Evolutionary conservation across 92 coral and sea anemone species (phyloP).

Genomic region (Porites rus): DNA sequence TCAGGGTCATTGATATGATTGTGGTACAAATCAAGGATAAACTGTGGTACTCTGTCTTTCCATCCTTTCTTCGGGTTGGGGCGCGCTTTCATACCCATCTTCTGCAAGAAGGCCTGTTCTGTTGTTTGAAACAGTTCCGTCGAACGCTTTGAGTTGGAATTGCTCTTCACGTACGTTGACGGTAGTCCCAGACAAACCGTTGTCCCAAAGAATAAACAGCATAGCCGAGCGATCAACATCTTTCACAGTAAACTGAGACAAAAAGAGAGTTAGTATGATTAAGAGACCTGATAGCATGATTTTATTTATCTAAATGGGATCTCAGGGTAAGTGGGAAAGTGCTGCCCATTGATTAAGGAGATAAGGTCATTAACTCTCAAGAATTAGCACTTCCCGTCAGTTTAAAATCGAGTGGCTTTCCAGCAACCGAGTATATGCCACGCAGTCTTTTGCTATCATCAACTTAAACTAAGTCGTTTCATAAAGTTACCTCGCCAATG

Average conservation of each 20-base stretch:
- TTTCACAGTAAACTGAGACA: constrained; percentile 60
- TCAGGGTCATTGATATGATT: constrained; percentile 84
- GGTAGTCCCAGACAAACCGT: constrained; percentile 55
- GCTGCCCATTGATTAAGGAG: constrained; percentile 17
- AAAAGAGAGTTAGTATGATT: constrained; percentile 29
- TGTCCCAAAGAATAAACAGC: constrained; percentile 73
- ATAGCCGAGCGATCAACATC: constrained; percentile 72
- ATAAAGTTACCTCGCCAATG: constrained; percentile 27
- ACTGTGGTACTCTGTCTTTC: constrained; percentile 78
- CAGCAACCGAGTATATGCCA: neutral
- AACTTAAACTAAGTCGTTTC: constrained; percentile 14
- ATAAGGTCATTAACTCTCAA: constrained; percentile 33
- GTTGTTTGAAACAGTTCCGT: constrained; percentile 64
- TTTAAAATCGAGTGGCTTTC: constrained; percentile 7
- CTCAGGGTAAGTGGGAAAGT: constrained; percentile 29
- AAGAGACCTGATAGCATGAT: constrained; percentile 4
- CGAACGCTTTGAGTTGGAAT: constrained; percentile 38
- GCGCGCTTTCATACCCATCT: constrained; percentile 80
- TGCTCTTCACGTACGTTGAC: constrained; percentile 14
- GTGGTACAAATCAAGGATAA: constrained; percentile 86
- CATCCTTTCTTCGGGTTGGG: constrained; percentile 68
- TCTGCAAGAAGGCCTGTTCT: constrained; percentile 73
- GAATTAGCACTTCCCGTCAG: constrained; percentile 21
- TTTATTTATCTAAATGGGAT: constrained; percentile 24
- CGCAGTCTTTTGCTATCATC: constrained; percentile 8